These are phyloP conservation scores for Gymnothorax reevesii DNA, from an alignment of 2,797 vertebrate species.

Conservation along the genomic window DNA sequence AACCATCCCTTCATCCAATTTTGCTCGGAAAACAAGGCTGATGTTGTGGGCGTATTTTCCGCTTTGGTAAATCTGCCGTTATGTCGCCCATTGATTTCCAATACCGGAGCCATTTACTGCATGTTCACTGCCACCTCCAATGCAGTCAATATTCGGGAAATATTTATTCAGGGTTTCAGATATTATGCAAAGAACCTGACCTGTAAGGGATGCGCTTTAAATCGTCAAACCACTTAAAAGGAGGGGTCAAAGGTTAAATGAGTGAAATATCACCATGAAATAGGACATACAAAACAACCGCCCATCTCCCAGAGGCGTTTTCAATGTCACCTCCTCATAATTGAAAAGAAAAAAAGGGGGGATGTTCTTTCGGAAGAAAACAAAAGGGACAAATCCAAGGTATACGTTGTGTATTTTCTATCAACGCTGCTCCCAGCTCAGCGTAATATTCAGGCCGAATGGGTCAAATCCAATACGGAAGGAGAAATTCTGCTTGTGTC, in stretches of 20 bases:
- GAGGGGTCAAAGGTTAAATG: constrained; percentile 33
- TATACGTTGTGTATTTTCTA: background rate
- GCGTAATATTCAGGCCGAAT: constrained; percentile 4
- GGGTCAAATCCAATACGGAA: background rate
- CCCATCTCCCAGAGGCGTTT: constrained; percentile 20
- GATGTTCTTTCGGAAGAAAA: background rate
- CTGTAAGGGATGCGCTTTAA: constrained; percentile 36
- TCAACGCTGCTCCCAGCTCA: background rate
- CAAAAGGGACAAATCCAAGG: background rate
- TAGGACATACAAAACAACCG: constrained; percentile 12
- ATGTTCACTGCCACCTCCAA: constrained; percentile 48
- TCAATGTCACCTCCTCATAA: constrained; percentile 27
- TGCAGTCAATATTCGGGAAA: constrained; percentile 53
- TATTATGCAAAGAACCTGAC: constrained; percentile 14
- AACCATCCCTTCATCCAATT: background rate
- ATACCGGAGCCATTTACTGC: constrained; percentile 27
- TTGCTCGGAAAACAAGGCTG: constrained; percentile 48
- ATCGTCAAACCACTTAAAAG: constrained; percentile 33
- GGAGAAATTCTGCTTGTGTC: background rate
- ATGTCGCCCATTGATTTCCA: constrained; percentile 60
- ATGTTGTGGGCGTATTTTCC: constrained; percentile 53
- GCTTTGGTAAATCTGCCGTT: constrained; percentile 54
- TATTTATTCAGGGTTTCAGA: constrained; percentile 15
- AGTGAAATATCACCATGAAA: constrained; percentile 1
- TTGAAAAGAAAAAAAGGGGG: constrained; percentile 27